Percentiles rank a stretch among this genome's conserved stretches.
Evolutionary conservation across 2,113 vertebrate genomes (phyloP).

Genomic region (Pipra filicauda): DNA sequence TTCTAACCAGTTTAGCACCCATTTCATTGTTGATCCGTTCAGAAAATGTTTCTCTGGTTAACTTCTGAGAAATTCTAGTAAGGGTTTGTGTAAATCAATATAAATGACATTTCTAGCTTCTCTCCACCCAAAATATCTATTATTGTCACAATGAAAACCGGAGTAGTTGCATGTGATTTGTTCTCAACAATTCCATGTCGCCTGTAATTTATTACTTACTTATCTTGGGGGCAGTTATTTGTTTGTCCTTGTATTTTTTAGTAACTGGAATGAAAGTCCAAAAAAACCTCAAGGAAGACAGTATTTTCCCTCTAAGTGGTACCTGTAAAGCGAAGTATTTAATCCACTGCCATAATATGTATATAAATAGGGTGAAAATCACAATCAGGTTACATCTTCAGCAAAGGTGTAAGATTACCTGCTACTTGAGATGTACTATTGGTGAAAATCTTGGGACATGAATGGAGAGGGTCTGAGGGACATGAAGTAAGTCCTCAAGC

Average conservation of each 20-base stretch:
- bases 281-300: not conserved
- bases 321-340: not conserved
- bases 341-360: rapidly evolving
- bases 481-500: not conserved
- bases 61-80: not conserved
- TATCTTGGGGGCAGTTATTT: not conserved
- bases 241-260: not conserved
- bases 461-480: not conserved
- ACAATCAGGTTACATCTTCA: not conserved
- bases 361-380: not conserved
- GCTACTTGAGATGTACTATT: not conserved
- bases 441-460: not conserved
- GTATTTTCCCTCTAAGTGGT: not conserved
- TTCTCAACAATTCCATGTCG: not conserved
- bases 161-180: not conserved
- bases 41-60: not conserved
- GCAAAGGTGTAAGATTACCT: not conserved
- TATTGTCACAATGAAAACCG: not conserved
- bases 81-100: not conserved
- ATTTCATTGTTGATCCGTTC: not conserved
- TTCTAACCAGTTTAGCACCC: not conserved
- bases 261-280: not conserved
- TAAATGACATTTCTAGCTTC: not conserved
- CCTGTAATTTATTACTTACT: not conserved
- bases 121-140: not conserved